These are phyloP conservation scores for Calypte anna DNA, from an alignment of 2,113 vertebrate genomes.

Conservation along the genomic window DNA sequence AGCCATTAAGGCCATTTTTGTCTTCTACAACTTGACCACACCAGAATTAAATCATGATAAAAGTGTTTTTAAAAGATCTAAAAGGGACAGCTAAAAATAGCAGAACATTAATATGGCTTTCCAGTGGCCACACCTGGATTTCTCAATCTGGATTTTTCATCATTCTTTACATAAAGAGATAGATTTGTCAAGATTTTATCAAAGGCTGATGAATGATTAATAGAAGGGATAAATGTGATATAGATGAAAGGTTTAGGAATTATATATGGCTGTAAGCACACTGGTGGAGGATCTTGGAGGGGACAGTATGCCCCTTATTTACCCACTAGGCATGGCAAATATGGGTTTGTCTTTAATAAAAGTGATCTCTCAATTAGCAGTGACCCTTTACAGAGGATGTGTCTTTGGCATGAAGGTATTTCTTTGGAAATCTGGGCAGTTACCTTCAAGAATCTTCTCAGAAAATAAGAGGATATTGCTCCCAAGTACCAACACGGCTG, in stretches of 20 bases:
- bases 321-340: conserved; percentile 13
- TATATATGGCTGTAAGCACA: background rate
- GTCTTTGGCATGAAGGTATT: background rate
- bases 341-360: background rate
- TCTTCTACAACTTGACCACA: background rate
- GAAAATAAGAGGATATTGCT: background rate
- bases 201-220: conserved; percentile 25
- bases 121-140: background rate
- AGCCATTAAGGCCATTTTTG: background rate
- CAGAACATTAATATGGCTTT: background rate
- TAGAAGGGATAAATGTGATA: background rate
- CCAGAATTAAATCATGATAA: background rate
- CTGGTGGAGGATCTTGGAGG: background rate
- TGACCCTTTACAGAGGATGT: background rate
- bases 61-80: background rate
- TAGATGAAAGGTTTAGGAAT: background rate
- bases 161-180: background rate
- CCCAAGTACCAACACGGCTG: background rate
- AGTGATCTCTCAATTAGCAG: background rate
- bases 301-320: background rate
- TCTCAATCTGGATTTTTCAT: background rate
- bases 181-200: background rate
- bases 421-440: background rate
- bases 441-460: background rate
- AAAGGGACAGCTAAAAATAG: background rate